Percentiles rank a stretch among this genome's conserved stretches.
Evolutionary conservation across 2,797 vertebrate species (phyloP).

Genomic region (Myotis findleyi): DNA sequence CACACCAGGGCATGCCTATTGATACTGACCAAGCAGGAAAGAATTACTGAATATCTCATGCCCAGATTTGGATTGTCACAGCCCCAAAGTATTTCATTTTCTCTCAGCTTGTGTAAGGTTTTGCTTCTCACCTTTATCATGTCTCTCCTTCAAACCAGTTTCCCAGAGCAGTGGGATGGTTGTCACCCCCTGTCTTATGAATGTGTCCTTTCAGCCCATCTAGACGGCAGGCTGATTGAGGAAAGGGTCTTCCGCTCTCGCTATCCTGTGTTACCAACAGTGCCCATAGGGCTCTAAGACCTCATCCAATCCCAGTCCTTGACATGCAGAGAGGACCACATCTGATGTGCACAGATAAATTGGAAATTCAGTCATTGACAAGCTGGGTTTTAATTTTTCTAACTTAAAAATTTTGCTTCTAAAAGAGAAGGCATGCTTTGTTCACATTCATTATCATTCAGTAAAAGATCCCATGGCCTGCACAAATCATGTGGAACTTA

Average conservation of each 20-base stretch:
- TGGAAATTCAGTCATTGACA: slow-evolving; percentile 23
- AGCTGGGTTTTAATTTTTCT: slow-evolving; percentile 10
- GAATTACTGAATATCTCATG: neutral
- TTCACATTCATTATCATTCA: neutral
- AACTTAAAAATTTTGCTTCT: neutral
- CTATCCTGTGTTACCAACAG: neutral
- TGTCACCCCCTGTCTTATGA: neutral
- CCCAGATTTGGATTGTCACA: neutral
- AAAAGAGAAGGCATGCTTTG: slow-evolving; percentile 7
- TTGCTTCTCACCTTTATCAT: neutral
- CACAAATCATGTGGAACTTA: neutral
- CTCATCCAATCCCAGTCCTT: neutral
- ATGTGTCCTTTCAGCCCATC: neutral
- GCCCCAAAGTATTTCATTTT: neutral
- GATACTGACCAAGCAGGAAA: neutral
- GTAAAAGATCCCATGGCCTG: neutral
- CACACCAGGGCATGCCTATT: neutral
- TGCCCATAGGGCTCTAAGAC: neutral
- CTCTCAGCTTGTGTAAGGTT: neutral
- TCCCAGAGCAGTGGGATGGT: neutral
- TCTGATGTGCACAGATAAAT: slow-evolving; percentile 3
- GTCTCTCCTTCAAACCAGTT: neutral
- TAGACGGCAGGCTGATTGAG: neutral
- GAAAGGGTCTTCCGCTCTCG: neutral
- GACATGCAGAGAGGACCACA: neutral